Evolutionary conservation across 2,113 vertebrate species (phyloP).

Genomic region (Heptranchias perlo): DNA sequence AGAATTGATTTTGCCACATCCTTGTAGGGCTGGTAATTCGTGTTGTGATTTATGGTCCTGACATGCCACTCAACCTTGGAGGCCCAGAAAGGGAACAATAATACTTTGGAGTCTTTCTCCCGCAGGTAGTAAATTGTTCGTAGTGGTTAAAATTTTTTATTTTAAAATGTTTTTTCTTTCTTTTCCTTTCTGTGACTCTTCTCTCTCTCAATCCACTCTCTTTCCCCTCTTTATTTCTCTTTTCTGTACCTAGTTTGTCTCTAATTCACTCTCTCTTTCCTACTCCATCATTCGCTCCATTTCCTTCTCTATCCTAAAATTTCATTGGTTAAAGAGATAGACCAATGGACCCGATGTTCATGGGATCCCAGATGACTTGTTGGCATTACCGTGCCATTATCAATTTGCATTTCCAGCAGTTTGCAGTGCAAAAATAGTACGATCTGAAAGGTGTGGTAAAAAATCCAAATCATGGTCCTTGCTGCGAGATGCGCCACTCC

Average conservation of each 20-base stretch:
- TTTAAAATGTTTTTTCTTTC: too few species aligned
- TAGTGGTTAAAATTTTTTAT: background rate
- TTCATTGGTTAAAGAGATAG: background rate
- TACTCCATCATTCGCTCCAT: background rate
- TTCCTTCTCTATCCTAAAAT: background rate
- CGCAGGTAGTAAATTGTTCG: background rate
- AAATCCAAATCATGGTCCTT: background rate
- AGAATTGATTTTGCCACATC: too few species aligned
- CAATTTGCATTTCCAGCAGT: background rate
- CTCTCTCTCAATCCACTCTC: background rate
- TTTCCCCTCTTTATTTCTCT: background rate
- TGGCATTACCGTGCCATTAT: background rate
- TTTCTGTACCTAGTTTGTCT: background rate
- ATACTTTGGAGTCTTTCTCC: background rate
- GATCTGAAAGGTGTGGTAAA: background rate
- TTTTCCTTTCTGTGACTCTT: too few species aligned
- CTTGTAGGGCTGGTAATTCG: background rate
- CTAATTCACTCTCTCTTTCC: background rate
- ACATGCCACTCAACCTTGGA: background rate
- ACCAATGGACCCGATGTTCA: background rate
- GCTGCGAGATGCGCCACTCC: background rate
- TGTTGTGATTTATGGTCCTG: background rate
- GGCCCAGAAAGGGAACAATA: background rate
- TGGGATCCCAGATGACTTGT: background rate
- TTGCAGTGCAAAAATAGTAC: too few species aligned